phyloP scores from a whole-genome alignment of 2,113 vertebrate species.

The Zapus hudsonius region DNA sequence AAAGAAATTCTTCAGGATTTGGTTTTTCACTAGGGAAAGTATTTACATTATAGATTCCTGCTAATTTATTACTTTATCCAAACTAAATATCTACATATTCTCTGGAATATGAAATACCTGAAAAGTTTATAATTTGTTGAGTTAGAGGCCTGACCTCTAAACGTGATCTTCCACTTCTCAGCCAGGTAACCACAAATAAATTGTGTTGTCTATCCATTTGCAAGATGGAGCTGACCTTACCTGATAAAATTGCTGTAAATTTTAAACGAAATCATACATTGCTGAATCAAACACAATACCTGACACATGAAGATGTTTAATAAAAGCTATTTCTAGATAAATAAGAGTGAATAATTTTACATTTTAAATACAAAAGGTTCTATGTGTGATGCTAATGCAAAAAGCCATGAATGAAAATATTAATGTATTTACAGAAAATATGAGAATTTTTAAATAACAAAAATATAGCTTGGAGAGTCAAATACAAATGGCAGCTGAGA shows the following conservation, averaged over 20 bases:
- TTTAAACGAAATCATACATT: background rate
- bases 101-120: background rate
- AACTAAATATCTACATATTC: constrained; percentile 29
- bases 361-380: background rate
- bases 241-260: background rate
- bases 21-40: background rate
- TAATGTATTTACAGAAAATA: background rate
- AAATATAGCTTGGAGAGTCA: constrained; percentile 7
- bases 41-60: constrained; percentile 6
- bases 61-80: constrained; percentile 15
- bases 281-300: constrained; percentile 5
- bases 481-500: background rate
- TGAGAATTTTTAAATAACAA: background rate
- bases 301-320: background rate
- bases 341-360: background rate
- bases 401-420: constrained; percentile 11
- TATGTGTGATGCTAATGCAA: background rate
- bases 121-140: background rate
- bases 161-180: background rate
- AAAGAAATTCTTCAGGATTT: background rate
- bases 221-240: background rate
- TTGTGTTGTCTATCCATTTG: background rate
- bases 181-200: background rate
- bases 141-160: background rate
- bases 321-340: constrained; percentile 28